Conservation (phyloP, 2,113 vertebrate genomes). For the Calypte anna region DNA sequence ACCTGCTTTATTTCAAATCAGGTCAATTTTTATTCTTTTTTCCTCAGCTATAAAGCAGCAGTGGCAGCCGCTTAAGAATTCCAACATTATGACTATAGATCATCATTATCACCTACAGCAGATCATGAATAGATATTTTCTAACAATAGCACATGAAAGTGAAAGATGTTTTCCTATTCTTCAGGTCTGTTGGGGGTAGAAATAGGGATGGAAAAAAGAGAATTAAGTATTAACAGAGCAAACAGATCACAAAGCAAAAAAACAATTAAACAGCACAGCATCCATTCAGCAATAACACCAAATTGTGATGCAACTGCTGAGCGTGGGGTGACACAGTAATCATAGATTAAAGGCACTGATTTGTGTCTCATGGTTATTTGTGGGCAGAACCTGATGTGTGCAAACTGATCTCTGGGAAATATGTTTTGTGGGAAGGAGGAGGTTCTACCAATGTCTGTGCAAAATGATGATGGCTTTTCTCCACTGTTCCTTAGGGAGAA, state of each 20-base stretch:
- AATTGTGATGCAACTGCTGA: constrained; percentile 69
- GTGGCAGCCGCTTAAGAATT: constrained; percentile 69
- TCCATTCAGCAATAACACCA: constrained; percentile 67
- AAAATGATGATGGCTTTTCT: constrained; percentile 35
- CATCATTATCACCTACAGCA: constrained; percentile 62
- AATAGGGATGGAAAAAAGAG: constrained; percentile 5
- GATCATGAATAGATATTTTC: constrained; percentile 54
- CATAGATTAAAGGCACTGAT: constrained; percentile 49
- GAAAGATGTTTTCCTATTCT: constrained; percentile 64
- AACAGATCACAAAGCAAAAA: constrained; percentile 72
- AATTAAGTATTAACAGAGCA: constrained; percentile 61
- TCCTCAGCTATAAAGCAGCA: constrained; percentile 46
- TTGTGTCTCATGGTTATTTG: constrained; percentile 70
- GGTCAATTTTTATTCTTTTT: constrained; percentile 26
- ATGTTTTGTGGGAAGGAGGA: constrained; percentile 36
- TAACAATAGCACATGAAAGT: constrained; percentile 59
- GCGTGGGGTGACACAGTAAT: constrained; percentile 47
- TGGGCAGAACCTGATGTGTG: constrained; percentile 61
- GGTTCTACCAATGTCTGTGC: constrained; percentile 6
- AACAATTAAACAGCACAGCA: constrained; percentile 74
- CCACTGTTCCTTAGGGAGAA: constrained; percentile 15
- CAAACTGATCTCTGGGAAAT: constrained; percentile 9
- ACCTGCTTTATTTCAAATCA: constrained; percentile 57
- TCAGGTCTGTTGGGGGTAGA: constrained; percentile 56
- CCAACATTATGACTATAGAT: constrained; percentile 53